phyloP scores from a whole-genome alignment of 2,888 invertebrate species.

The Drosophila phalerata region DNA sequence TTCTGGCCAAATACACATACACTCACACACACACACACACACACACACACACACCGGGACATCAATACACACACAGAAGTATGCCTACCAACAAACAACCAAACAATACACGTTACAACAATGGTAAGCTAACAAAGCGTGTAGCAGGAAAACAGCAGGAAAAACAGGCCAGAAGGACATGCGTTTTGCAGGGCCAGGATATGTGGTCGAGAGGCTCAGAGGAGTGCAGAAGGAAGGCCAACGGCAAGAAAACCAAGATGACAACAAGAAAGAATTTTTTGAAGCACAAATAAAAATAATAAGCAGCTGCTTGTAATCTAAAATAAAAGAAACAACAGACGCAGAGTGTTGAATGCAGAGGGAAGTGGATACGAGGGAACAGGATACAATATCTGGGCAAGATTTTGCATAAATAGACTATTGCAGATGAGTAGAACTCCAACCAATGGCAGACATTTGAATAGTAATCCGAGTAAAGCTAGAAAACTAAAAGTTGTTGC shows the following conservation, averaged over 20 bases:
- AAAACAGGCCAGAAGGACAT: constrained; percentile 56
- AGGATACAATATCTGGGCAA: constrained; percentile 9
- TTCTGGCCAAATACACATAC: constrained; percentile 44
- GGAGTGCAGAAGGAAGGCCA: neutral
- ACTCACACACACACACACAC: too few relatives aligned
- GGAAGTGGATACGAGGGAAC: neutral
- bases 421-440: constrained; percentile 6
- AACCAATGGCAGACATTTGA: neutral
- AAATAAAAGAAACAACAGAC: constrained; percentile 27
- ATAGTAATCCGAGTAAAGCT: neutral
- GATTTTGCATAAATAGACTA: constrained; percentile 26
- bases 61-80: constrained; percentile 32
- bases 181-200: constrained; percentile 48
- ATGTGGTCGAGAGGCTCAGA: constrained; percentile 9
- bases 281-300: constrained; percentile 48
- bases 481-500: constrained; percentile 5
- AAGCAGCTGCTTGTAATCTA: constrained; percentile 57
- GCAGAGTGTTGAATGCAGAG: constrained; percentile 4
- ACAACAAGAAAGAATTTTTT: constrained; percentile 38
- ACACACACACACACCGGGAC: constrained; percentile 21
- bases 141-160: constrained; percentile 62
- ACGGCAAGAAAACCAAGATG: constrained; percentile 16
- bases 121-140: constrained; percentile 57
- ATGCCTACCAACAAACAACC: constrained; percentile 34
- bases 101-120: constrained; percentile 59